phyloP scores from a whole-genome alignment of 2,888 invertebrate species.

The Melipona beecheii region DNA sequence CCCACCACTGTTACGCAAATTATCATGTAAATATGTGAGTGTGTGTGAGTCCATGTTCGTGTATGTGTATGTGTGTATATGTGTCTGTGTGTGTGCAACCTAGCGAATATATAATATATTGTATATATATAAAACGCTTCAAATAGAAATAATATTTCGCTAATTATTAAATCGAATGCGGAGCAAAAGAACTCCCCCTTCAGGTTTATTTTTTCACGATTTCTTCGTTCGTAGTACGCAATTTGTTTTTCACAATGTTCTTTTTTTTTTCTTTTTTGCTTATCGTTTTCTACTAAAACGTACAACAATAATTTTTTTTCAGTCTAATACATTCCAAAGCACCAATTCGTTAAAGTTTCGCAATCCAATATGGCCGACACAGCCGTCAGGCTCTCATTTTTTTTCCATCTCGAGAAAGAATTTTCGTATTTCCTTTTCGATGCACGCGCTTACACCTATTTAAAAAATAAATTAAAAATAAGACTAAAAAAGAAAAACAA shows the following conservation, averaged over 20 bases:
- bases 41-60: conserved; percentile 20
- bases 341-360: conserved; percentile 78
- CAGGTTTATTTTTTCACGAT: neutral
- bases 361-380: conserved; percentile 28
- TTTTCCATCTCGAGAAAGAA: neutral
- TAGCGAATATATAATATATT: conserved; percentile 70
- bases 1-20: conserved; percentile 47
- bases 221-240: neutral
- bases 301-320: conserved; percentile 80
- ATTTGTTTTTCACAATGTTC: neutral
- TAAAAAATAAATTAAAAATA: neutral
- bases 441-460: neutral
- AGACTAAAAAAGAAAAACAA: neutral
- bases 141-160: conserved; percentile 75
- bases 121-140: conserved; percentile 74
- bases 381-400: no score
- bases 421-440: conserved; percentile 1
- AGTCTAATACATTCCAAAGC: conserved; percentile 83
- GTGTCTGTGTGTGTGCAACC: conserved; percentile 60
- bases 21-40: conserved; percentile 60
- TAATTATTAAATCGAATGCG: conserved; percentile 66
- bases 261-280: conserved; percentile 6
- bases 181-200: conserved; percentile 64
- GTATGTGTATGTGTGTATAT: conserved; percentile 37
- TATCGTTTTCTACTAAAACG: conserved; percentile 70